A percentile compares a stretch with the other conserved stretches of the same genome.
Conservation (phyloP, 1,140 invertebrate genomes). For the Hyphantria cunea region DNA sequence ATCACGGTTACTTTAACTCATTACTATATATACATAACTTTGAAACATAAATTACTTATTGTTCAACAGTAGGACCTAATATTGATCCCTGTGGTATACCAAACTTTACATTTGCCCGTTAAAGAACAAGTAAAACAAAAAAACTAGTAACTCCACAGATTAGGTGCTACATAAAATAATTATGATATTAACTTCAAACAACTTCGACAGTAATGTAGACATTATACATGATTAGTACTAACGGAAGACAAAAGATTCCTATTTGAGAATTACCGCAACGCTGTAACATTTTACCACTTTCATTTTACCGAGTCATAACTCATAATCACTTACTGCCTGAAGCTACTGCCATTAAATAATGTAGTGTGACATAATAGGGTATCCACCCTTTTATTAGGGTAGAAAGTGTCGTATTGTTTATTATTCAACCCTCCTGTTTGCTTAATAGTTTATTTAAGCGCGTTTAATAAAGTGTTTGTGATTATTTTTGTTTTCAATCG, state of each 20-base stretch:
- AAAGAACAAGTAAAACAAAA: too few species aligned
- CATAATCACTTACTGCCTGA: conserved; percentile 5
- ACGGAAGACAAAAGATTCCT: conserved; percentile 13
- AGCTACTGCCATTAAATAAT: not conserved
- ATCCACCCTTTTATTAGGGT: not conserved
- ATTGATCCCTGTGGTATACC: too few species aligned
- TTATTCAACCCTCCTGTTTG: not conserved
- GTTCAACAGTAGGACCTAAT: too few species aligned
- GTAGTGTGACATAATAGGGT: too few species aligned
- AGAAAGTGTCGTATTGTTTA: not conserved
- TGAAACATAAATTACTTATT: too few species aligned
- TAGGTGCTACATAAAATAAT: too few species aligned
- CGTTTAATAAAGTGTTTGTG: not conserved
- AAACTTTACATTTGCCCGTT: too few species aligned
- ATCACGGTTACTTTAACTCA: too few species aligned
- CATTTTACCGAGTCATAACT: conserved; percentile 5
- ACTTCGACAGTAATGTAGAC: not conserved
- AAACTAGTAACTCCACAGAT: too few species aligned
- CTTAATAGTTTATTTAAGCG: not conserved
- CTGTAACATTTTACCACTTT: not conserved
- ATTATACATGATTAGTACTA: conserved; percentile 2
- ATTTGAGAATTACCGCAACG: not conserved
- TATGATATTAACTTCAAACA: not conserved
- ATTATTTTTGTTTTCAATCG: not conserved
- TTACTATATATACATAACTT: too few species aligned